These are phyloP conservation scores for Aproaerema taeniolella DNA, from an alignment of 2,888 invertebrate genomes.

Conservation along the genomic window DNA sequence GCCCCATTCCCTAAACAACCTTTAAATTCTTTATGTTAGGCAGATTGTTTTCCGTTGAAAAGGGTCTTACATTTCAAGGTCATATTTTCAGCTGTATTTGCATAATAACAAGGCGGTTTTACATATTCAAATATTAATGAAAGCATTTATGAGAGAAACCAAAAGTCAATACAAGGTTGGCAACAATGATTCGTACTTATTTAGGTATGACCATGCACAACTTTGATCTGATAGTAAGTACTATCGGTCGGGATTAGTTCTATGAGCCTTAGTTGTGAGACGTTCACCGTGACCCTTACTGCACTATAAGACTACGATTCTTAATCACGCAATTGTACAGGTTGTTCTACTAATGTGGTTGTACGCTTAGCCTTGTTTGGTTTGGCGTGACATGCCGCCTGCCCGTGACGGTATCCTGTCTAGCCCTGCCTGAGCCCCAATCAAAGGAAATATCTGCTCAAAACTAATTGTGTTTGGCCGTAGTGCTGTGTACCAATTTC, in stretches of 20 bases:
- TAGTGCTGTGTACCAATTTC: too few species aligned
- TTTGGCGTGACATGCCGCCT: conserved; percentile 43
- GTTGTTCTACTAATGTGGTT: conserved; percentile 31
- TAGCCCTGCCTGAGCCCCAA: conserved; percentile 34
- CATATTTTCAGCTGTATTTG: too few species aligned
- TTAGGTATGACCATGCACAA: too few species aligned
- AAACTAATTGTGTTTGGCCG: too few species aligned
- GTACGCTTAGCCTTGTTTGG: conserved; percentile 62
- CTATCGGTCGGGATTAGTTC: conserved; percentile 16
- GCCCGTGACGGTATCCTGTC: conserved; percentile 43
- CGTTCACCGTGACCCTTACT: conserved; percentile 62
- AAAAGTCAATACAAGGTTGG: too few species aligned
- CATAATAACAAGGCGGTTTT: too few species aligned
- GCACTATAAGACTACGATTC: conserved; percentile 47
- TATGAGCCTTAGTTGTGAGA: conserved; percentile 48
- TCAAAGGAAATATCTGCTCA: conserved; percentile 21
- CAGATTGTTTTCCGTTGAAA: background rate
- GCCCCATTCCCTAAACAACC: conserved; percentile 3
- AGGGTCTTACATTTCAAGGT: background rate
- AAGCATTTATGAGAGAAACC: too few species aligned
- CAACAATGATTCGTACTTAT: too few species aligned
- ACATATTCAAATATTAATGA: too few species aligned
- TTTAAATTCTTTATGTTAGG: conserved; percentile 2
- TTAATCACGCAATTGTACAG: conserved; percentile 47
- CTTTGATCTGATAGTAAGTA: background rate